Percentiles rank a stretch among this genome's conserved stretches.
Conservation (phyloP, 92 coral and sea anemone genomes). For the Diadumene lineata region DNA sequence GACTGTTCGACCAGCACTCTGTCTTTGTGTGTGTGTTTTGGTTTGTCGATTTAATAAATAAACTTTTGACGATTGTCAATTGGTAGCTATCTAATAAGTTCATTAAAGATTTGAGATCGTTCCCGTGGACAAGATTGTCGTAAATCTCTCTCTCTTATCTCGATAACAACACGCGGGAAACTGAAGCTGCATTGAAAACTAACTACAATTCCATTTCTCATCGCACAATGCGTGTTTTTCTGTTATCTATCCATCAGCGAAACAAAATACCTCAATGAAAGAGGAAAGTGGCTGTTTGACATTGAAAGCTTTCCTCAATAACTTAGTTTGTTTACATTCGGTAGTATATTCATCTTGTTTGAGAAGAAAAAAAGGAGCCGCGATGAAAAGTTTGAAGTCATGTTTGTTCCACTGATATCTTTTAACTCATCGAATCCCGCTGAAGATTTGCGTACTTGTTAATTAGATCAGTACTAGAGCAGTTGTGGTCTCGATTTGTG, state of each 20-base stretch:
- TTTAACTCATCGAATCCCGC: neutral
- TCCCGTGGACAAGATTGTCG: neutral
- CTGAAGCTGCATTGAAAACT: constrained; percentile 1
- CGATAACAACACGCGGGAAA: constrained; percentile 12
- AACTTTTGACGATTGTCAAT: constrained; percentile 6
- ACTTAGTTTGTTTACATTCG: constrained; percentile 13
- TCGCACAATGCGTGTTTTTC: constrained; percentile 10
- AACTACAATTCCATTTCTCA: constrained; percentile 4
- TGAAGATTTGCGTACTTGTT: neutral
- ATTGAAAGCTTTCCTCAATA: constrained; percentile 2
- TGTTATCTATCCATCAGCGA: constrained; percentile 1
- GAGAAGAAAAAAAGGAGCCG: neutral
- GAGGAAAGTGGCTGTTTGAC: constrained; percentile 24
- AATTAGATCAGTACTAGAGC: neutral
- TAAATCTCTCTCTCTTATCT: neutral
- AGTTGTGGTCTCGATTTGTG: no score
- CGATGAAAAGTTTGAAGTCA: constrained; percentile 6
- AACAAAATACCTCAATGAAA: constrained; percentile 8
- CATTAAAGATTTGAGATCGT: neutral
- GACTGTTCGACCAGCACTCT: constrained; percentile 8
- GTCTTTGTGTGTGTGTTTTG: constrained; percentile 7
- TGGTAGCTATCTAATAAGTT: constrained; percentile 17
- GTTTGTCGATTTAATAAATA: constrained; percentile 15
- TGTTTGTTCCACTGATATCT: neutral
- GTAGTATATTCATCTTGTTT: constrained; percentile 2